phyloP scores from a whole-genome alignment of 1,140 invertebrate genomes.

The Leptopilina boulardi region DNA sequence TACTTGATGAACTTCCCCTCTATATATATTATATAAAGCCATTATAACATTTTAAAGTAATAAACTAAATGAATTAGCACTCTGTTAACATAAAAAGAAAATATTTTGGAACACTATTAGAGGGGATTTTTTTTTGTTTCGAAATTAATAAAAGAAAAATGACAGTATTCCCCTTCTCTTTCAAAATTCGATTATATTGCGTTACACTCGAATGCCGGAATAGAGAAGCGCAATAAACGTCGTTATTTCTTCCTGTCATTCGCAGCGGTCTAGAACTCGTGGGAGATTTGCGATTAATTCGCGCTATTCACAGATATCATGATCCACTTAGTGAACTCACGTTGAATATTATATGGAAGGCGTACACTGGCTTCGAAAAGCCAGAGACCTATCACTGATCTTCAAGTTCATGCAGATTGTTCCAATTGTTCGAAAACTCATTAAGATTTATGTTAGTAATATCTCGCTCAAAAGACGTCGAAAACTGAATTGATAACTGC shows the following conservation, averaged over 20 bases:
- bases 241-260: slow-evolving; percentile 17
- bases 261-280: slow-evolving; percentile 15
- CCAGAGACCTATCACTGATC: neutral
- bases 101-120: too few relatives aligned
- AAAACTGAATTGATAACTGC: neutral
- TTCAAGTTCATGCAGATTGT: slow-evolving; percentile 12
- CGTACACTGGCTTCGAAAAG: neutral
- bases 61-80: too few relatives aligned
- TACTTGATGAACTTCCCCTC: neutral
- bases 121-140: neutral
- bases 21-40: neutral
- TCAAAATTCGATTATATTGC: neutral
- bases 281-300: slow-evolving; percentile 12
- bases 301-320: slow-evolving; percentile 16
- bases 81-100: too few relatives aligned
- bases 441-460: slow-evolving; percentile 15
- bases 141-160: slow-evolving; percentile 1
- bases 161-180: neutral
- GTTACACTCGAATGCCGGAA: slow-evolving; percentile 16
- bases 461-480: neutral
- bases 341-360: slow-evolving; percentile 8
- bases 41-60: too few relatives aligned
- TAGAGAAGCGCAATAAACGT: slow-evolving; percentile 13
- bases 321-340: slow-evolving; percentile 16
- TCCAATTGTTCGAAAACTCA: slow-evolving; percentile 17